Evolutionary conservation across 37 sponge, comb jelly and placozoan species (phyloP).

Genomic region (Halisarca cf. caerulea): DNA sequence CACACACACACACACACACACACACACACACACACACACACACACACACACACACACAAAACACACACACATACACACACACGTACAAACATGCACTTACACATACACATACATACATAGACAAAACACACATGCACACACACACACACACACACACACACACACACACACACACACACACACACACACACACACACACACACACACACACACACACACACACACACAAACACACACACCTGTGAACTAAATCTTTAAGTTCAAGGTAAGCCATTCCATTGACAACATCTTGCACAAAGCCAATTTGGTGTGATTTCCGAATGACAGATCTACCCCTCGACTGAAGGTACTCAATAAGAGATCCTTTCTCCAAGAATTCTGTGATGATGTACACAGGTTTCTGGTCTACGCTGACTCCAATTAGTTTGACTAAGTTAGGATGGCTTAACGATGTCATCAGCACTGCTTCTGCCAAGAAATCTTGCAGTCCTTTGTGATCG

Average conservation of each 20-base stretch:
- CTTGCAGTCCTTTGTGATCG: constrained; percentile 55
- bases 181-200: background rate
- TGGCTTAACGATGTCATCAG: constrained; percentile 85
- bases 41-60: constrained; percentile 12
- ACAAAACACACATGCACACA: background rate
- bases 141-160: constrained; percentile 1
- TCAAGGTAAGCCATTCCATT: constrained; percentile 63
- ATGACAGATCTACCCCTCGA: constrained; percentile 73
- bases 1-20: constrained; percentile 9
- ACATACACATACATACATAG: background rate
- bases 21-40: background rate
- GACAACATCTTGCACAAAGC: constrained; percentile 42
- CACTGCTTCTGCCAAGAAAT: constrained; percentile 91
- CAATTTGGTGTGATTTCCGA: constrained; percentile 21
- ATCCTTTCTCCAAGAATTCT: constrained; percentile 78
- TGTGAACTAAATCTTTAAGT: constrained; percentile 46
- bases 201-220: background rate
- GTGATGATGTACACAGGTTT: constrained; percentile 62
- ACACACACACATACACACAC: background rate
- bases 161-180: constrained; percentile 20
- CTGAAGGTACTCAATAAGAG: constrained; percentile 62
- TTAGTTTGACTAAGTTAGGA: constrained; percentile 63
- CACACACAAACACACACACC: constrained; percentile 14
- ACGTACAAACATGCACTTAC: background rate
- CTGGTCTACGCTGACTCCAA: constrained; percentile 60